Percentiles rank a stretch among this genome's conserved stretches.
Evolutionary conservation across 2,888 invertebrate species (phyloP).

Genomic region (Oithona nana): DNA sequence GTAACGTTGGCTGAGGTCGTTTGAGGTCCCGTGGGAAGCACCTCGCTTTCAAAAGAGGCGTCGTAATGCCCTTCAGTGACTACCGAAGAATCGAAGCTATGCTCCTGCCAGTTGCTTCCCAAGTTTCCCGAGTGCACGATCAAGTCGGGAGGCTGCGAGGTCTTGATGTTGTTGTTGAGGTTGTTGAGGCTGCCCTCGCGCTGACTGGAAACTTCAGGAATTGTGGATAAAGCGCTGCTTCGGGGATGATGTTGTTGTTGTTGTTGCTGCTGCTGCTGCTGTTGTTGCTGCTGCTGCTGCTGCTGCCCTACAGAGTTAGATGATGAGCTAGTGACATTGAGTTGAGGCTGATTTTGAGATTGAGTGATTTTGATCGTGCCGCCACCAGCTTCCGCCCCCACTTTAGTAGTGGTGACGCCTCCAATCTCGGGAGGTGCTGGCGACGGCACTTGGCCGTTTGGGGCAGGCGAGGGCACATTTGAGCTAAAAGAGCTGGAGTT

Average conservation of each 20-base stretch:
- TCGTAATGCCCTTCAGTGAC: conserved; percentile 16
- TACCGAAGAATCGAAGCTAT: conserved; percentile 1
- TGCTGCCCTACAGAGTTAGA: neutral
- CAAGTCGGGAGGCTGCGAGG: neutral
- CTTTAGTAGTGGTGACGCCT: neutral
- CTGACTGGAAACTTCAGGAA: conserved; percentile 1
- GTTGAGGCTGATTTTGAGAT: neutral
- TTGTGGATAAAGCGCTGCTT: neutral
- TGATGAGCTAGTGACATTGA: neutral
- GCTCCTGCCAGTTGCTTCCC: neutral
- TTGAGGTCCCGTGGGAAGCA: neutral
- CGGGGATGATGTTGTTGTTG: neutral
- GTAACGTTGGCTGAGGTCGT: too few species aligned
- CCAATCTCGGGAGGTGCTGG: neutral
- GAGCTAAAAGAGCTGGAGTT: neutral
- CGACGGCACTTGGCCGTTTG: conserved; percentile 9
- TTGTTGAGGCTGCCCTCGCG: neutral
- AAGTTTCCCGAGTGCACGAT: neutral
- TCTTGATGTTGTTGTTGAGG: neutral
- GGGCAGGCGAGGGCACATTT: conserved; percentile 6
- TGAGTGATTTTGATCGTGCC: too few species aligned
- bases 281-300: neutral
- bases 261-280: neutral
- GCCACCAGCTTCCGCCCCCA: neutral
- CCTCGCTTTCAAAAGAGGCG: conserved; percentile 14